phyloP scores from a whole-genome alignment of 2,113 vertebrate species.

The Acanthisitta chloris region DNA sequence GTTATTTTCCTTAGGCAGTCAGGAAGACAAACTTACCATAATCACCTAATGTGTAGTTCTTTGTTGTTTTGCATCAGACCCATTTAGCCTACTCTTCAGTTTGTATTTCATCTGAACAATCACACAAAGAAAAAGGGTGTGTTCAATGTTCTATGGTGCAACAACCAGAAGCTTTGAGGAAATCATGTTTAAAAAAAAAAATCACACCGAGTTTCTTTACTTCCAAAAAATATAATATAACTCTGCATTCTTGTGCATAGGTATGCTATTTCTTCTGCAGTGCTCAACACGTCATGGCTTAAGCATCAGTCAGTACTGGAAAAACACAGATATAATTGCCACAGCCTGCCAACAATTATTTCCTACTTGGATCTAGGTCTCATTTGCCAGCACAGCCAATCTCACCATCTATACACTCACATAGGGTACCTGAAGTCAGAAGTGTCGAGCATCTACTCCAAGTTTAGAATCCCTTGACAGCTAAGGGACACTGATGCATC shows the following conservation, averaged over 20 bases:
- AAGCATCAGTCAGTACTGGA: background rate
- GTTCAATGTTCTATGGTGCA: background rate
- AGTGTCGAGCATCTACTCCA: background rate
- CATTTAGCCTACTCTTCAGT: background rate
- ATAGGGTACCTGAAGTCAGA: background rate
- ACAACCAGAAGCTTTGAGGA: background rate
- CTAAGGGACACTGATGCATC: background rate
- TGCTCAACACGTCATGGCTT: background rate
- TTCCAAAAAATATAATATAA: background rate
- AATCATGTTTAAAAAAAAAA: background rate
- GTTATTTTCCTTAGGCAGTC: background rate
- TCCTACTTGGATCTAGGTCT: background rate
- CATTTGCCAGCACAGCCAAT: background rate
- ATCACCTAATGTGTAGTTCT: background rate
- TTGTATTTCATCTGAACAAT: background rate
- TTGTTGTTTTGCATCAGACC: background rate
- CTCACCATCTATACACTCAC: background rate
- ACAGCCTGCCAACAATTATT: background rate
- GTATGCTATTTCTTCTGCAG: background rate
- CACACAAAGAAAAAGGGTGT: background rate
- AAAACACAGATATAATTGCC: background rate
- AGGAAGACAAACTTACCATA: background rate
- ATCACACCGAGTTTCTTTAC: background rate
- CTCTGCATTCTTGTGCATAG: rapidly evolving
- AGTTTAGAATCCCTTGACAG: background rate